A percentile compares a stretch with the other conserved stretches of the same genome.
Conservation (phyloP, 2,888 invertebrate genomes). For the Perizoma affinitatum region DNA sequence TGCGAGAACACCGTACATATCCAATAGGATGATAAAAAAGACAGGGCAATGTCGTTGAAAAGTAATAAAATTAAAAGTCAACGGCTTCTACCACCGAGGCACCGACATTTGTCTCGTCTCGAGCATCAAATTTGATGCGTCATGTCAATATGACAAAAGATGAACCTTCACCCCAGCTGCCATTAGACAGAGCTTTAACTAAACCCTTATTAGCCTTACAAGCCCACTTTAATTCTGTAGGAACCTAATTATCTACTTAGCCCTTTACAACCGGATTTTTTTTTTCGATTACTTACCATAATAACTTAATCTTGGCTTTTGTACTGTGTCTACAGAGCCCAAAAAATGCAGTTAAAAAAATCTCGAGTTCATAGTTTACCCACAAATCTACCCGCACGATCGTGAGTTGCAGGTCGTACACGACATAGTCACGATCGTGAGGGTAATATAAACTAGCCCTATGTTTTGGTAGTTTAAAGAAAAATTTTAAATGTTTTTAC, state of each 20-base stretch:
- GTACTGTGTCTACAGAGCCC: conserved; percentile 1
- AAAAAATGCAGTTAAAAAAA: conserved; percentile 8
- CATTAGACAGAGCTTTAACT: background rate
- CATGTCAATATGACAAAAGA: conserved; percentile 32
- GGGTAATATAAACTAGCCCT: conserved; percentile 1
- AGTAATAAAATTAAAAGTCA: conserved; percentile 47
- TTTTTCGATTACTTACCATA: background rate
- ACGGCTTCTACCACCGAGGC: conserved; percentile 38
- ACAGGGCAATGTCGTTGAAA: conserved; percentile 45
- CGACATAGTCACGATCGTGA: conserved; percentile 8
- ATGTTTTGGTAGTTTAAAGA: conserved; percentile 6
- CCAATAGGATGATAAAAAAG: conserved; percentile 20
- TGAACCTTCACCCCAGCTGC: conserved; percentile 39
- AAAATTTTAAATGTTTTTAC: background rate
- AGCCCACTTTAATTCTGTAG: too few relatives aligned
- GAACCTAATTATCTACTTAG: background rate
- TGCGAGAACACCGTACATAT: too few relatives aligned
- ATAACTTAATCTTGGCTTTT: background rate
- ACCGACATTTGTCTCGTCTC: conserved; percentile 40
- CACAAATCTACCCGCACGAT: conserved; percentile 7
- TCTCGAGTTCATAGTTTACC: conserved; percentile 3
- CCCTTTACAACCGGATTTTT: conserved; percentile 6
- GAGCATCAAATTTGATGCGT: conserved; percentile 44
- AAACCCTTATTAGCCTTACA: too few relatives aligned
- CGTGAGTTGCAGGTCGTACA: conserved; percentile 5